phyloP scores from a whole-genome alignment of 2,888 invertebrate genomes.

The Falcaria lacertinaria region DNA sequence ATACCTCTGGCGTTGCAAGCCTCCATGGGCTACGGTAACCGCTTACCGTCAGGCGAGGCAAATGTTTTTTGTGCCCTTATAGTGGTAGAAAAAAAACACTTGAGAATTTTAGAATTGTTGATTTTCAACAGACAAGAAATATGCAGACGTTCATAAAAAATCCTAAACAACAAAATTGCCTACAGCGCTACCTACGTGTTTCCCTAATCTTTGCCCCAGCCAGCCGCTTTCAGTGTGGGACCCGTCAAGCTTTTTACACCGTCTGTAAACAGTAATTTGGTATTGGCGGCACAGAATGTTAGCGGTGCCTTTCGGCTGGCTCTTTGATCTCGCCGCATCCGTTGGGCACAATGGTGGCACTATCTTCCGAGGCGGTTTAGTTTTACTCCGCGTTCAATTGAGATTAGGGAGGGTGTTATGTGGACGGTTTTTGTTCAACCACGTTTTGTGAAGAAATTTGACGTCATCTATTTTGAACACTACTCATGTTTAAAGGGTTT shows the following conservation, averaged over 20 bases:
- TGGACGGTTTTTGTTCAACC: conserved; percentile 27
- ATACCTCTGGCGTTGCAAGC: too few relatives aligned
- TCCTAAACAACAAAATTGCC: not conserved
- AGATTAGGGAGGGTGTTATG: conserved; percentile 1
- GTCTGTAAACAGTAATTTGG: conserved; percentile 62
- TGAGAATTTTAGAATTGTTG: too few relatives aligned
- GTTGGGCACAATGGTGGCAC: conserved; percentile 55
- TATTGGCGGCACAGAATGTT: conserved; percentile 27
- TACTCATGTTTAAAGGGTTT: not conserved
- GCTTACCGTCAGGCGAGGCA: too few relatives aligned
- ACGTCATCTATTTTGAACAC: not conserved
- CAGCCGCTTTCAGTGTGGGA: conserved; percentile 42
- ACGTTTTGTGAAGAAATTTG: not conserved
- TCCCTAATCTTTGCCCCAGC: conserved; percentile 1
- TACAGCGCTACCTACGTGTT: not conserved
- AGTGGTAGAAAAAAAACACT: too few relatives aligned
- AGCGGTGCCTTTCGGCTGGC: conserved; percentile 25
- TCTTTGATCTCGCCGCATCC: conserved; percentile 73
- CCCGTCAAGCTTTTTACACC: conserved; percentile 61
- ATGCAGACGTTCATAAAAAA: not conserved
- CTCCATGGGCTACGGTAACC: too few relatives aligned
- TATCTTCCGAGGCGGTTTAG: conserved; percentile 24
- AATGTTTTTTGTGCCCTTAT: too few relatives aligned
- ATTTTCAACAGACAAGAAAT: too few relatives aligned
- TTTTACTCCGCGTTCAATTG: conserved; percentile 10